Conservation (phyloP, 2,888 invertebrate species). For the Chaetoderma sp. region DNA sequence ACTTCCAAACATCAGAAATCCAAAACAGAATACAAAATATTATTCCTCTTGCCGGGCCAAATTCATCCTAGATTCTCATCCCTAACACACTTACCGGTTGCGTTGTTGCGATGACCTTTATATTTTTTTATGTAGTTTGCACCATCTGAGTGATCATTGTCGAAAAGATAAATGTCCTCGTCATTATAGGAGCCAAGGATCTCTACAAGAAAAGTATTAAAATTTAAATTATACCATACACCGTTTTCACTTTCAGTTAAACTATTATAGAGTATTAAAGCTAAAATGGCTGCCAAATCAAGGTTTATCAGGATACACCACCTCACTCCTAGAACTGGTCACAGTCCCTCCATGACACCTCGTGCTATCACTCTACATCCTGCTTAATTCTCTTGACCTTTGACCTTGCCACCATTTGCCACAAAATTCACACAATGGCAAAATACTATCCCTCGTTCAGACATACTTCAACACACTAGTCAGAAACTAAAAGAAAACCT, state of each 20-base stretch:
- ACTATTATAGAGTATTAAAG: not conserved
- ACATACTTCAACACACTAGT: too few species aligned
- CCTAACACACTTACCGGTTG: constrained; percentile 72
- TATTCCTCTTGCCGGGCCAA: too few species aligned
- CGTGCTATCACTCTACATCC: not conserved
- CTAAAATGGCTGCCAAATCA: not conserved
- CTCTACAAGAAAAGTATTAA: constrained; percentile 71
- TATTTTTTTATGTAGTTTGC: constrained; percentile 74
- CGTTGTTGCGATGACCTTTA: constrained; percentile 76
- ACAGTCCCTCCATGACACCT: too few species aligned
- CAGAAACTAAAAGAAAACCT: not conserved
- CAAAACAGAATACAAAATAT: too few species aligned
- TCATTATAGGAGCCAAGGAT: constrained; percentile 94
- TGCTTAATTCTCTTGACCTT: not conserved
- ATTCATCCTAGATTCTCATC: too few species aligned
- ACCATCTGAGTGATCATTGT: constrained; percentile 74
- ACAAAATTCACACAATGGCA: too few species aligned
- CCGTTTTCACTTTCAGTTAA: not conserved
- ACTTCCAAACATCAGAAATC: too few species aligned
- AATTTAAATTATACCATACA: not conserved
- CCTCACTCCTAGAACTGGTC: too few species aligned
- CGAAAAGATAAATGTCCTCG: constrained; percentile 91
- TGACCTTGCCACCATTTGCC: too few species aligned
- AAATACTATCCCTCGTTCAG: too few species aligned
- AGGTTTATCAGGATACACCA: not conserved